These are phyloP conservation scores for Leptura quadrifasciata DNA, from an alignment of 2,888 invertebrate genomes.

Conservation along the genomic window DNA sequence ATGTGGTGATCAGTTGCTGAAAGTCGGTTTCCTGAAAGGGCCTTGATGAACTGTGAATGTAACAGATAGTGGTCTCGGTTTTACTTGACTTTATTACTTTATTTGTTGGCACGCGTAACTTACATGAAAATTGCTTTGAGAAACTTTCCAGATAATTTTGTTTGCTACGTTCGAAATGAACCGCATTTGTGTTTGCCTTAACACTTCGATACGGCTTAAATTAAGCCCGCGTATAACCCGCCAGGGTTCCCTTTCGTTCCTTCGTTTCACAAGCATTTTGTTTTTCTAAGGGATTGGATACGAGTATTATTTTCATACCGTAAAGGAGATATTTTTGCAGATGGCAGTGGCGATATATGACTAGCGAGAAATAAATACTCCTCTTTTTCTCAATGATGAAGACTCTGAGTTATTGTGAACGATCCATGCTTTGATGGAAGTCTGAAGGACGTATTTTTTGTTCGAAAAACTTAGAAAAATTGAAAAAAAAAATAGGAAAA, in stretches of 20 bases:
- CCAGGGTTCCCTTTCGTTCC: constrained; percentile 24
- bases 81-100: constrained; percentile 59
- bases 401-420: no score
- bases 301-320: not conserved
- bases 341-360: not conserved
- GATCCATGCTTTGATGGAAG: no score
- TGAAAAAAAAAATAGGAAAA: no score
- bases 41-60: constrained; percentile 69
- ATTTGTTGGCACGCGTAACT: constrained; percentile 55
- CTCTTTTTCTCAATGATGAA: not conserved
- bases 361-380: not conserved
- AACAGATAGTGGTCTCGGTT: constrained; percentile 66
- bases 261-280: not conserved
- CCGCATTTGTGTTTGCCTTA: constrained; percentile 52
- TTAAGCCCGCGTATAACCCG: constrained; percentile 46
- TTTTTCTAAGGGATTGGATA: not conserved
- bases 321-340: not conserved
- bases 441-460: no score
- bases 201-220: constrained; percentile 43
- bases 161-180: constrained; percentile 54
- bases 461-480: no score
- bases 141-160: constrained; percentile 55
- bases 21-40: constrained; percentile 68
- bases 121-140: constrained; percentile 55
- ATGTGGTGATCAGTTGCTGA: constrained; percentile 68